Evolutionary conservation across 2,797 vertebrate species (phyloP).

Genomic region (Uromys caudimaculatus): DNA sequence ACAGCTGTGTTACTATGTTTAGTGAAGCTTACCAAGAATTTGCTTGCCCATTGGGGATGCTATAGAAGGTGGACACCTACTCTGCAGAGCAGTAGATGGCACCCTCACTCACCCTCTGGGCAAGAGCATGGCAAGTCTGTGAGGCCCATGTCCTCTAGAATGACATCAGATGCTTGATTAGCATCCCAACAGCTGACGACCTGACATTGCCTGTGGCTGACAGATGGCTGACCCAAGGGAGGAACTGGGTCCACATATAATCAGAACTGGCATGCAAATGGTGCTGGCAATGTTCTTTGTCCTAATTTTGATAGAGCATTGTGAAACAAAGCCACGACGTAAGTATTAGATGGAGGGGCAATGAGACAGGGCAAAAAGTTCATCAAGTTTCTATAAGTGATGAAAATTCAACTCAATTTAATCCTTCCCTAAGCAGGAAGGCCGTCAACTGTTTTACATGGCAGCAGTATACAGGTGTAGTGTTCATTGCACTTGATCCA

Average conservation of each 20-base stretch:
- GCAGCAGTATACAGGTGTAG: not conserved
- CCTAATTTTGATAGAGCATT: not conserved
- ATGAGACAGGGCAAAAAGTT: not conserved
- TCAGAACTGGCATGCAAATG: not conserved
- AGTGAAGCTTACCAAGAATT: not conserved
- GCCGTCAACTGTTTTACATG: accelerated
- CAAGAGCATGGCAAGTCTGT: not conserved
- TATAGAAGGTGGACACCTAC: not conserved
- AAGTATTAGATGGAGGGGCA: not conserved
- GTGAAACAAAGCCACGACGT: not conserved
- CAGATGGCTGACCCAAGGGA: not conserved
- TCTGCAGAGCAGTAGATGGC: not conserved
- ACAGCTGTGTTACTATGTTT: too few relatives aligned
- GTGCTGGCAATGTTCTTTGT: not conserved
- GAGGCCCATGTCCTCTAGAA: too few relatives aligned
- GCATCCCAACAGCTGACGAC: not conserved
- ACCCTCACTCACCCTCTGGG: not conserved
- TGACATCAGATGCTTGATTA: not conserved
- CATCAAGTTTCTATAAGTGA: not conserved
- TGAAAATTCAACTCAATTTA: not conserved
- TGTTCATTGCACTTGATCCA: not conserved
- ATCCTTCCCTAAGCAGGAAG: not conserved
- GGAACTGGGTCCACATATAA: too few relatives aligned
- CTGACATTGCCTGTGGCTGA: not conserved
- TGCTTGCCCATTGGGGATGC: not conserved